Base-by-base conservation (phyloP, 2,113 vertebrate genomes). In the Desmodus rotundus region DNA sequence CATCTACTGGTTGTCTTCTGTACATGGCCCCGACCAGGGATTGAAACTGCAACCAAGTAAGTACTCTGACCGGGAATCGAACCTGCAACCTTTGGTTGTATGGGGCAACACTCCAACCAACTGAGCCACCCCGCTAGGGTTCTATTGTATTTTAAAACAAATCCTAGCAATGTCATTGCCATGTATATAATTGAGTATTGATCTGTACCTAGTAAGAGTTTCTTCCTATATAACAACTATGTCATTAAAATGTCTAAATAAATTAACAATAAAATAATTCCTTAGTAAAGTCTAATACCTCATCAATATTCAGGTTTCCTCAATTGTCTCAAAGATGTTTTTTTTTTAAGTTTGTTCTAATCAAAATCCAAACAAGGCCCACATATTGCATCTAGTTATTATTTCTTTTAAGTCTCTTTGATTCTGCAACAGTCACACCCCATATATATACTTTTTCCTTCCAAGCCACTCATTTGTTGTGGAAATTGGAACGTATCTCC, bases 321-420 rank as follows among this genome's bases (percentile, higher is more conserved):
- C 19, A 83, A 4, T 38, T 88, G 65, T 89, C n/a, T 91, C 17
- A 70, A 70, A 84, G 7, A 76, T 70, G 41, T 58, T 81, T 77
- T 68, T 77, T 36, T 82, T 74, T 83, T 47, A 52, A 52, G 31
- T 81, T 89, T 94, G 58, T 83, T 94, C 65, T 81, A 68, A 74
- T 56, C 28, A 74, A 87, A 80, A 94, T 87, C 43, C 81, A 96
- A 95, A 90, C 45, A 94, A 87, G 36, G 31, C 54, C 45, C 63
- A 84, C 22, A 41, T 43, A 17, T 47, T 88, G 15, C 36, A 94
- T 50, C 26, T 72, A 38, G 61, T 72, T 73, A 84, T 74, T 43
- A 61, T 84, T 80, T 91, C 28, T 90, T 7, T 87, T 63, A 81
- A 85, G 54, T 74, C n/a, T 81, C 36, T 33, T 45, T 81, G 33